Percentiles rank a stretch among this genome's conserved stretches.
phyloP scores from a whole-genome alignment of 2,113 vertebrate species.

The Seriola quinqueradiata region DNA sequence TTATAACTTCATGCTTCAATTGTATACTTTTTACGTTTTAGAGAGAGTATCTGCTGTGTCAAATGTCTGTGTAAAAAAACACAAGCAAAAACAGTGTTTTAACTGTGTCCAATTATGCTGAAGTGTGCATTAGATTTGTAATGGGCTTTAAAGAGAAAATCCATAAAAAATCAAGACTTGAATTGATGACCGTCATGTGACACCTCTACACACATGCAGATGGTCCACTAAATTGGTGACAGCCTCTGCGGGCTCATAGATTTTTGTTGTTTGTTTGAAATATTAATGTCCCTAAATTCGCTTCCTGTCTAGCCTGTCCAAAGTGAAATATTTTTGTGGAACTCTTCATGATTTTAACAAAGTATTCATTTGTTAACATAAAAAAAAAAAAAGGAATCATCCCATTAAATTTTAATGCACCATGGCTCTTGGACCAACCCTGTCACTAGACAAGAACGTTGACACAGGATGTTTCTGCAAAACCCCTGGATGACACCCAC shows the following conservation, averaged over 20 bases:
- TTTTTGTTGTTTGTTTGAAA: neutral
- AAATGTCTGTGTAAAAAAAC: neutral
- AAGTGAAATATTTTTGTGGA: neutral
- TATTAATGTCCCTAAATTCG: neutral
- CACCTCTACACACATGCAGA: constrained; percentile 2
- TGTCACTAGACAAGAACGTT: neutral
- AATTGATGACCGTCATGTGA: neutral
- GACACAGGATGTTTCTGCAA: no score
- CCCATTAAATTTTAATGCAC: no score
- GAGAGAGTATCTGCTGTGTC: neutral
- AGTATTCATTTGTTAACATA: no score
- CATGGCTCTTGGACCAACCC: neutral
- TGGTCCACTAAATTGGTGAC: neutral
- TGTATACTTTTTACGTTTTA: neutral
- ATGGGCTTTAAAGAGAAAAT: neutral
- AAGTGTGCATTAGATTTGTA: neutral
- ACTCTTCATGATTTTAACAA: neutral
- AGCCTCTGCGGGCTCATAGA: neutral
- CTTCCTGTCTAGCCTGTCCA: neutral
- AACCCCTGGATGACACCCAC: no score
- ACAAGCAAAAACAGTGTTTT: neutral
- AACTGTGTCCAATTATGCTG: neutral
- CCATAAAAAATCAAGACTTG: neutral
- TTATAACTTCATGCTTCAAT: neutral
- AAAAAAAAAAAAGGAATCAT: neutral